These are phyloP conservation scores for Bufo bufo DNA, from an alignment of 2,113 vertebrate genomes.

Conservation along the genomic window DNA sequence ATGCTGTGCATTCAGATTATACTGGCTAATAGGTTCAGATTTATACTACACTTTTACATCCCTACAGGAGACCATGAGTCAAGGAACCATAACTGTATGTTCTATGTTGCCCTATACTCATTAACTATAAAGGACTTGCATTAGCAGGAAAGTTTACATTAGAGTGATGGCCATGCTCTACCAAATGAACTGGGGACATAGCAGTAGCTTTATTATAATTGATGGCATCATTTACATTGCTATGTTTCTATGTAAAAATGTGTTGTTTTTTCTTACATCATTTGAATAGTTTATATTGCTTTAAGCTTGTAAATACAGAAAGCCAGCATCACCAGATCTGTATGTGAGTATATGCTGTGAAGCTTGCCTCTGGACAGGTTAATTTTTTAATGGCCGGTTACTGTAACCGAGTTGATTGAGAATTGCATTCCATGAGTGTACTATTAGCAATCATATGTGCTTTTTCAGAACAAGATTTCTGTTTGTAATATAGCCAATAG, in stretches of 20 bases:
- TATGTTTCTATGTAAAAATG: slow-evolving; percentile 9
- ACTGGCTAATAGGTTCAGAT: background rate
- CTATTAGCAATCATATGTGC: background rate
- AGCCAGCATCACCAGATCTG: background rate
- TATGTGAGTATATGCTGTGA: background rate
- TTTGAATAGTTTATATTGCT: slow-evolving; percentile 1
- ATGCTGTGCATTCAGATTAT: slow-evolving; percentile 37
- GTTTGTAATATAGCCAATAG: no score
- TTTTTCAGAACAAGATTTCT: background rate
- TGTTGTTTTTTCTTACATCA: background rate
- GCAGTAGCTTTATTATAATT: background rate
- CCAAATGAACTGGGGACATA: background rate
- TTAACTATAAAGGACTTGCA: background rate
- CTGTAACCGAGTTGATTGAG: no score
- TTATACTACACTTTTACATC: slow-evolving; percentile 3
- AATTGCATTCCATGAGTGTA: background rate
- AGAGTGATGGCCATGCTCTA: background rate
- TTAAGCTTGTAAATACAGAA: slow-evolving; percentile 5
- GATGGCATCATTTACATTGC: background rate
- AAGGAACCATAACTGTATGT: background rate
- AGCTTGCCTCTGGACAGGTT: background rate
- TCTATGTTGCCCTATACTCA: background rate
- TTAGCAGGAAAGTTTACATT: slow-evolving; percentile 34
- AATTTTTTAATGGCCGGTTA: background rate
- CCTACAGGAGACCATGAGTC: background rate